These are phyloP conservation scores for Pelobates fuscus DNA, from an alignment of 2,113 vertebrate genomes.

Conservation along the genomic window DNA sequence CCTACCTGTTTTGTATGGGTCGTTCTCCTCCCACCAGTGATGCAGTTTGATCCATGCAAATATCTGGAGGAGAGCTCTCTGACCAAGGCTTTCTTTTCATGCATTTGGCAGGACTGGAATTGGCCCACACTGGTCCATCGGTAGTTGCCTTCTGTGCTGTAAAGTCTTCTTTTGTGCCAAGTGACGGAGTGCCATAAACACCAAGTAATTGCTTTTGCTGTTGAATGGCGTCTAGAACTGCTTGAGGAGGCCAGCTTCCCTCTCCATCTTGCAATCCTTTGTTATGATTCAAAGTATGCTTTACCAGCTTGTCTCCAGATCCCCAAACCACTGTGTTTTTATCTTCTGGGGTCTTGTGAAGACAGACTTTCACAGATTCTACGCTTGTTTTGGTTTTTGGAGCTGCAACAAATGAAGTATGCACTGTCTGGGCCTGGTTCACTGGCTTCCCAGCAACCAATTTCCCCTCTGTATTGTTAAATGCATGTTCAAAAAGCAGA, in stretches of 20 bases:
- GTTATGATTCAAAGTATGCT: conserved; percentile 56
- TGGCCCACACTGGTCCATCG: conserved; percentile 28
- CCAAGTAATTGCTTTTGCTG: conserved; percentile 42
- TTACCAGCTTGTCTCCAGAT: conserved; percentile 46
- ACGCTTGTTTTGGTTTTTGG: conserved; percentile 59
- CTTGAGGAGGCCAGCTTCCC: conserved; percentile 16
- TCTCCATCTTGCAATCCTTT: conserved; percentile 40
- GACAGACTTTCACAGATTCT: conserved; percentile 69
- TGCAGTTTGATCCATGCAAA: conserved; percentile 1
- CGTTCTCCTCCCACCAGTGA: conserved; percentile 1
- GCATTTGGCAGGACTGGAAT: conserved; percentile 56
- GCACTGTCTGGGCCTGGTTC: conserved; percentile 57
- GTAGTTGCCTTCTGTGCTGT: background rate
- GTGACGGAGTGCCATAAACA: conserved; percentile 25
- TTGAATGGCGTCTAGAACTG: conserved; percentile 30
- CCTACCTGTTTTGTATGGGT: conserved; percentile 22
- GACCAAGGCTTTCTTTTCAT: conserved; percentile 51
- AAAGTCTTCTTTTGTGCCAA: conserved; percentile 4
- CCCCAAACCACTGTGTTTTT: conserved; percentile 63
- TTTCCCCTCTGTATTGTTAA: conserved; percentile 63
- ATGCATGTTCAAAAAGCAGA: conserved; percentile 82
- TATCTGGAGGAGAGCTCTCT: background rate
- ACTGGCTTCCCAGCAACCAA: conserved; percentile 65
- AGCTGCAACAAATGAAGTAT: conserved; percentile 20
- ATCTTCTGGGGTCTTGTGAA: conserved; percentile 78